Conservation (phyloP, 1,140 invertebrate genomes). For the Drosophila trapezifrons region DNA sequence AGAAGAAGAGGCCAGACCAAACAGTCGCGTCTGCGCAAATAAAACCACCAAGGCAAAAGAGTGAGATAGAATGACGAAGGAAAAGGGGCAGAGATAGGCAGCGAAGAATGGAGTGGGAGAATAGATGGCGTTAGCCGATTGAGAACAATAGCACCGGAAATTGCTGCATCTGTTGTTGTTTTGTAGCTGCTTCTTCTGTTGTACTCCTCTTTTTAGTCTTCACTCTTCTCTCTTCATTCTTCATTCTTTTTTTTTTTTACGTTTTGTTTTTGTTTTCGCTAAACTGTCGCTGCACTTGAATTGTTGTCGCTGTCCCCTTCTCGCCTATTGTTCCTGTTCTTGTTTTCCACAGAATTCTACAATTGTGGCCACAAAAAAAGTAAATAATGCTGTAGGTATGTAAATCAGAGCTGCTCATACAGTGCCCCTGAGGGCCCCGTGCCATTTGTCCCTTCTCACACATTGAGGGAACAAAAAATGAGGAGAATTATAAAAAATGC, state of each 20-base stretch:
- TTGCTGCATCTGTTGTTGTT: slow-evolving; percentile 80
- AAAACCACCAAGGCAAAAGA: slow-evolving; percentile 5
- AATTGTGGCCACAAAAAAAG: slow-evolving; percentile 39
- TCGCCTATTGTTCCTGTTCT: slow-evolving; percentile 17
- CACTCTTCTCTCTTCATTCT: slow-evolving; percentile 13
- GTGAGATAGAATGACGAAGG: not conserved
- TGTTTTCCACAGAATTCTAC: slow-evolving; percentile 38
- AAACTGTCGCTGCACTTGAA: slow-evolving; percentile 65
- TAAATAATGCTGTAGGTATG: slow-evolving; percentile 11
- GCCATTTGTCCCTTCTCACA: slow-evolving; percentile 7
- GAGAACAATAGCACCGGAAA: slow-evolving; percentile 80
- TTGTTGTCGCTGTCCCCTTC: slow-evolving; percentile 34
- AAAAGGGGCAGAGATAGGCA: slow-evolving; percentile 16
- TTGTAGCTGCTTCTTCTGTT: slow-evolving; percentile 33
- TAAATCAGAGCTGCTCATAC: slow-evolving; percentile 5
- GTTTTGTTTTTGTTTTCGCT: slow-evolving; percentile 40
- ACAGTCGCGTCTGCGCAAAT: slow-evolving; percentile 53
- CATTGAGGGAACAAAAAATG: not conserved
- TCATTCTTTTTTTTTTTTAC: slow-evolving; percentile 11
- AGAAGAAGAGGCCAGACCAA: slow-evolving; percentile 13
- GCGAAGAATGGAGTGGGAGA: slow-evolving; percentile 2
- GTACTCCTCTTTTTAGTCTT: slow-evolving; percentile 17
- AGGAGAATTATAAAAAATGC: slow-evolving; percentile 4
- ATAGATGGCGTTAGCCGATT: slow-evolving; percentile 78
- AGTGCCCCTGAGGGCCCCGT: slow-evolving; percentile 6